Conservation (phyloP, 2,888 invertebrate genomes). For the Erynnis tages region DNA sequence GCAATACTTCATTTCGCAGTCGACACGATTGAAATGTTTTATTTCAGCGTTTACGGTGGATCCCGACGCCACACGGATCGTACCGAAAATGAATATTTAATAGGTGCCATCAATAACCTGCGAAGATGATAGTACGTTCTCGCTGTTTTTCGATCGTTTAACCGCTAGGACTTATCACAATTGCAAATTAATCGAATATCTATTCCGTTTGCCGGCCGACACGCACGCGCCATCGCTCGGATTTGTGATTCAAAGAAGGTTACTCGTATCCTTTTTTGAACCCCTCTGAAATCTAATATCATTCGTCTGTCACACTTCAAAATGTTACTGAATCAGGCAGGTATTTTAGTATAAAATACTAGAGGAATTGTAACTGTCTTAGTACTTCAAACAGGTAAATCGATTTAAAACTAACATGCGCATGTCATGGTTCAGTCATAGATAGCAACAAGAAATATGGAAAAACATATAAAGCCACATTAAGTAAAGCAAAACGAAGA, state of each 20-base stretch:
- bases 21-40: constrained; percentile 74
- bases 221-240: constrained; percentile 47
- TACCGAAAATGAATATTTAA: constrained; percentile 76
- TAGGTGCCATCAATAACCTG: constrained; percentile 79
- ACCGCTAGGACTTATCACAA: constrained; percentile 68
- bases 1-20: constrained; percentile 71
- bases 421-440: constrained; percentile 70
- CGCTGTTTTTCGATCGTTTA: constrained; percentile 65
- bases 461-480: constrained; percentile 72
- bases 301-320: constrained; percentile 38
- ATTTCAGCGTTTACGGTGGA: constrained; percentile 62
- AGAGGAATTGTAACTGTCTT: constrained; percentile 13
- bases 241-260: constrained; percentile 71
- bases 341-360: constrained; percentile 8
- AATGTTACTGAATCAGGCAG: constrained; percentile 21
- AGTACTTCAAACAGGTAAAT: constrained; percentile 18
- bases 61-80: constrained; percentile 52
- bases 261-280: constrained; percentile 52
- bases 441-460: constrained; percentile 46
- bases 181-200: constrained; percentile 77
- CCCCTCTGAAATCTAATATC: constrained; percentile 44
- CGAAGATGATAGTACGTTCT: constrained; percentile 72
- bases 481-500: constrained; percentile 65
- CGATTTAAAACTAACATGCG: constrained; percentile 25
- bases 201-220: constrained; percentile 54